Base-by-base conservation (phyloP, 2,888 invertebrate species). In the Eupithecia centaureata region DNA sequence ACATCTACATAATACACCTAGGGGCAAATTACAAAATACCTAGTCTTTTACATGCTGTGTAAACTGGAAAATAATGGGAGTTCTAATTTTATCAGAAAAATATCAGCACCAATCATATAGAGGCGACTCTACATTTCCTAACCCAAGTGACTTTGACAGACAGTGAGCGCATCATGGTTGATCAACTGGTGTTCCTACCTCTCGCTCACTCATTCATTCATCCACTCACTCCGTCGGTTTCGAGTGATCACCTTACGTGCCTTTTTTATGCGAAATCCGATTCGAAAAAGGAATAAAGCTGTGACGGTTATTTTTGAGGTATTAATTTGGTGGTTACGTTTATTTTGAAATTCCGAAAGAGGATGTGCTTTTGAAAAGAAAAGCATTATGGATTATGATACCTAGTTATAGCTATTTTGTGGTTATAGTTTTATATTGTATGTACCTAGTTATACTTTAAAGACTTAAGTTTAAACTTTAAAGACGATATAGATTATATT, bases 131-230 rank as follows among this genome's bases (percentile, higher is more conserved):
- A 76, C 63, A 80, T 84, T 82, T 77, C 75, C 70, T 75, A 76
- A 70, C 76, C 71, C 70, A 75, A 79, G 79, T 83, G 85, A 87
- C 86, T 84, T 89, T 91, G 92, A 92, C 86, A 84, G 88, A 90
- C 90, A 87, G 78, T 81, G 82, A 69, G 84, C 85, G 86, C 91
- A 89, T 92, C 91, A 90, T 84, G 86, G 83, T 81, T 86, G 92
- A 91, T 92, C 92, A 92, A 92, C 92, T 91, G 90, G 92, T 91
- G 92, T 82, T 78, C 85, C 86, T 81, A 80, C 85, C 87, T 85
- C 80, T 87, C 84, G 79, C 73, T 85, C 88, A 87, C 80, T 86
- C 88, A 86, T 66, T 74, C 74, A 72, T 63, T 87, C 88, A 84
- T 82, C 77, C 82, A 79, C 83, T 86, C 85, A 83, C 78, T 80